Evolutionary conservation across 1,140 invertebrate genomes (phyloP).

Genomic region (Drosophila carrolli): DNA sequence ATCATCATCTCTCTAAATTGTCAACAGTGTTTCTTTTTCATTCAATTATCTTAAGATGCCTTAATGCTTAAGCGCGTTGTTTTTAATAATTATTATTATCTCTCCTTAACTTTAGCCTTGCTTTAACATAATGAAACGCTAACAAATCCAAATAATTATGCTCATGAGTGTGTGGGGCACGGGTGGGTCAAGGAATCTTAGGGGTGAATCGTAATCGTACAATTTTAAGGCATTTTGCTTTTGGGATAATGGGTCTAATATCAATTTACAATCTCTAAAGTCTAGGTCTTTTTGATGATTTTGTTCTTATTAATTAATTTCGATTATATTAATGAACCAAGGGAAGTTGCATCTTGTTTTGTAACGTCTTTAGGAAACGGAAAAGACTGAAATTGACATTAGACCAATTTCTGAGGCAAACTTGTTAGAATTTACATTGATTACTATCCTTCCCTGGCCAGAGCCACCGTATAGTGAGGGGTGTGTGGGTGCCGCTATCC

Average conservation of each 20-base stretch:
- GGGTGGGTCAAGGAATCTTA: conserved; percentile 5
- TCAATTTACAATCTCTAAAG: conserved; percentile 22
- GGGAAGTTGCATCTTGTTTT: neutral
- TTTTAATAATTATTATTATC: conserved; percentile 41
- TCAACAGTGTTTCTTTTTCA: conserved; percentile 61
- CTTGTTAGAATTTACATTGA: conserved; percentile 17
- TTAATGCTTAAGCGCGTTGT: conserved; percentile 37
- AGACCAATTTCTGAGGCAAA: conserved; percentile 5
- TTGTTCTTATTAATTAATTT: conserved; percentile 9
- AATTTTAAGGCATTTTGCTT: conserved; percentile 11
- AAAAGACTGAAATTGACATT: conserved; percentile 7
- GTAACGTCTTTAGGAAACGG: neutral
- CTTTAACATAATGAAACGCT: conserved; percentile 49
- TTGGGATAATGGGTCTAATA: conserved; percentile 8
- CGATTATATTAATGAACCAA: conserved; percentile 14
- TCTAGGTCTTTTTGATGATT: conserved; percentile 25
- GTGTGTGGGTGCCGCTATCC: conserved; percentile 38
- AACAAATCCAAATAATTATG: conserved; percentile 68
- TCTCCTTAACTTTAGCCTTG: conserved; percentile 46
- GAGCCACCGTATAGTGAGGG: conserved; percentile 14
- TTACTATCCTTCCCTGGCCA: conserved; percentile 19
- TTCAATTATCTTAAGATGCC: conserved; percentile 33
- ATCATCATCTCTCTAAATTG: conserved; percentile 57
- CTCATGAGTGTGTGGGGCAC: conserved; percentile 12
- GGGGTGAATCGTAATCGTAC: conserved; percentile 11